Conservation (phyloP, 2,113 vertebrate species). For the Riparia riparia region DNA sequence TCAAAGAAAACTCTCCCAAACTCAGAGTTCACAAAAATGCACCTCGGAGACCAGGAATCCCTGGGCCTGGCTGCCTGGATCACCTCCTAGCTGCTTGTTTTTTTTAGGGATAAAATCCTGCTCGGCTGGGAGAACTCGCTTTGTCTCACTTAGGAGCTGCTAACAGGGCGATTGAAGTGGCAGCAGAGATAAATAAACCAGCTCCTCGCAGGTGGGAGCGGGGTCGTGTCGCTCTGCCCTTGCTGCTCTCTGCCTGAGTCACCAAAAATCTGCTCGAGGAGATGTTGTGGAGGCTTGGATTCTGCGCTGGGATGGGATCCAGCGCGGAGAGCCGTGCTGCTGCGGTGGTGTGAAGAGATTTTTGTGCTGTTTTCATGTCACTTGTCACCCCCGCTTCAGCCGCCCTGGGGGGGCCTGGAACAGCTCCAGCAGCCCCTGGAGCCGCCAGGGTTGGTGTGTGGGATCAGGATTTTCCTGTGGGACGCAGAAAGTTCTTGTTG, state of each 20-base stretch:
- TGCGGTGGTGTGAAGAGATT: neutral
- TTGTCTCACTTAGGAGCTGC: neutral
- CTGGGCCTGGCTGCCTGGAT: neutral
- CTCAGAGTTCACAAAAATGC: neutral
- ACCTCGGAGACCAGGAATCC: neutral
- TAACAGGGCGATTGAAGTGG: neutral
- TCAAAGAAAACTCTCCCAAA: neutral
- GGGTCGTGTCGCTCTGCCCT: neutral
- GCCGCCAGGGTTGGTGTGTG: accelerated
- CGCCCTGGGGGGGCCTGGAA: neutral
- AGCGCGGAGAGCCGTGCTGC: neutral
- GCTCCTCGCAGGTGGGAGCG: neutral
- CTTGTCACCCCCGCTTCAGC: neutral
- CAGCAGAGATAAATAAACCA: neutral
- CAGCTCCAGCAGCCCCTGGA: neutral
- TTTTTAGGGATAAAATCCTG: neutral
- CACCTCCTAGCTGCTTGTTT: neutral
- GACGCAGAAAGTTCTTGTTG: neutral
- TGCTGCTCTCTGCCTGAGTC: neutral
- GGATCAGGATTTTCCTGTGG: neutral
- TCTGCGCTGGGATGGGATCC: neutral
- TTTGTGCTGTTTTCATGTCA: neutral
- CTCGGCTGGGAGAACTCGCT: accelerated
- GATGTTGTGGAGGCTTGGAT: neutral
- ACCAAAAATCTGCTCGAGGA: neutral